phyloP scores from a whole-genome alignment of 2,797 vertebrate genomes.

The Orestias chungarensis region DNA sequence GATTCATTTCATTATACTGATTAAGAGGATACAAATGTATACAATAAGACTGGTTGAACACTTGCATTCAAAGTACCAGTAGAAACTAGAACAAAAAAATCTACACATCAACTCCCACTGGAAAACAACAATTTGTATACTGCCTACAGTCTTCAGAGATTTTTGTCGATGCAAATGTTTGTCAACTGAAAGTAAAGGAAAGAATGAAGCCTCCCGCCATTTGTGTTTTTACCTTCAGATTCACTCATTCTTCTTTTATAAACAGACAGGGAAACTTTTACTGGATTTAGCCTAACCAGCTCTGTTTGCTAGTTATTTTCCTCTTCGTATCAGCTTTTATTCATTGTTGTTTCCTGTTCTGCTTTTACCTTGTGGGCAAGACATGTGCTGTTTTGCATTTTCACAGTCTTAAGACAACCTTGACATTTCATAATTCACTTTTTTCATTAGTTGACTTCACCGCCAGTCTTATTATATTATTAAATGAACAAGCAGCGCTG shows the following conservation, averaged over 20 bases:
- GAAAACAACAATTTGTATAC: background rate
- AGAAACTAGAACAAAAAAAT: background rate
- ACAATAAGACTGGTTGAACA: background rate
- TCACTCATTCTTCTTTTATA: background rate
- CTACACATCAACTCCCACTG: background rate
- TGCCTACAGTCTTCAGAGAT: background rate
- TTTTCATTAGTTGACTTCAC: constrained; percentile 17
- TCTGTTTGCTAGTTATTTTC: background rate
- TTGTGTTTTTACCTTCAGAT: background rate
- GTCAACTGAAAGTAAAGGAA: background rate
- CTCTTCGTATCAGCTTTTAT: constrained; percentile 13
- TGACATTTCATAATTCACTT: constrained; percentile 42
- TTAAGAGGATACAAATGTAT: background rate
- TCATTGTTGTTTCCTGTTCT: constrained; percentile 1
- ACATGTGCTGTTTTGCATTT: constrained; percentile 18
- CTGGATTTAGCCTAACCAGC: background rate
- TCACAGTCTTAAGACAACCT: constrained; percentile 10
- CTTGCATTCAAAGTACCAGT: background rate
- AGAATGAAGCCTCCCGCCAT: background rate
- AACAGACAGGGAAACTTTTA: background rate
- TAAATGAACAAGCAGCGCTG: constrained; percentile 21
- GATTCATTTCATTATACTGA: background rate
- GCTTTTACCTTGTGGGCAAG: constrained; percentile 12
- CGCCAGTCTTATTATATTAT: constrained; percentile 24
- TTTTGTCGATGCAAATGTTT: background rate